Base-by-base conservation (phyloP, 2,888 invertebrate species). In the Parnassius smintheus region DNA sequence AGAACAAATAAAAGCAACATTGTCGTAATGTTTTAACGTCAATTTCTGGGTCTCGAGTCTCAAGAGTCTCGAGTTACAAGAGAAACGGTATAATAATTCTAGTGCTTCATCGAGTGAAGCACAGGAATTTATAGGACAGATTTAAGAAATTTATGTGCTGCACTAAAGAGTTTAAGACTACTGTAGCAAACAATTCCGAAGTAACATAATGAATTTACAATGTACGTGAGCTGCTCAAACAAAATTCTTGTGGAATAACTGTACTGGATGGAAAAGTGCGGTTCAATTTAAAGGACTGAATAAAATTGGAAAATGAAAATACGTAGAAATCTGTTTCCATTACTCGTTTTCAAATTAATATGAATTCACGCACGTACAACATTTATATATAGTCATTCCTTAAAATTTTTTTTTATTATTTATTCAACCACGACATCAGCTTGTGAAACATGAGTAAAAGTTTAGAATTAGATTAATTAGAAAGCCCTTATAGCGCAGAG, bases 261-360 rank as follows among this genome's bases (percentile, higher is more conserved):
- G 75, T 78, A 78, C 77, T 75, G 76, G 78, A 78, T 78, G 78
- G 75, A 75, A 25, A 67, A 69, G 58, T 49, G 51, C 45, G 56
- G 50, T 52, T 35, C 11, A 46, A 48, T 13, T 25, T 35, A 48
- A n/a, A n/a, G 11, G 42, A 42, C 18, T 18, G n/a, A 13, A 49
- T 49, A 9, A 49, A 8, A 49, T 49, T 35, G 35, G 35, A 4
- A 35, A 35, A 35, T 35, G 35, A 35, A 35, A 35, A 35, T 35
- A 35, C 7, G 3, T 35, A 35, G 35, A 35, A 35, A 35, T 35
- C 35, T 35, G 35, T 35, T 35, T 35, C 35, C 35, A 35, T 35
- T 35, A 35, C 18, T 35, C 35, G 4, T 7, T 35, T 7, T 35
- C 4, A 25, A 25, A 25, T 35, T 18, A 18, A 18, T 25, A 25